These are phyloP conservation scores for Chitala chitala DNA, from an alignment of 2,113 vertebrate genomes.

Conservation along the genomic window DNA sequence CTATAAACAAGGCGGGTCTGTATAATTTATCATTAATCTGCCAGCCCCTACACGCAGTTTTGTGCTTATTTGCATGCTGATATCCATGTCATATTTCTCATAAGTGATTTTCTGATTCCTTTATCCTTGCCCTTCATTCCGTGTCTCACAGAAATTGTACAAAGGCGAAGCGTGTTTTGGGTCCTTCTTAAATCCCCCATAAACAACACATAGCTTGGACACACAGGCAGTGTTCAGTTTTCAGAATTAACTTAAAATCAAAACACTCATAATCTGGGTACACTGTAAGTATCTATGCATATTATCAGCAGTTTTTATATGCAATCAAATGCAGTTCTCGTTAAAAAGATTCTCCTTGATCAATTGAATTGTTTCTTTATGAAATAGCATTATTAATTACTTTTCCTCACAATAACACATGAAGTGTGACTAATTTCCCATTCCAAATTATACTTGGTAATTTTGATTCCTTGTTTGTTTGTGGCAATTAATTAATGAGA, in stretches of 20 bases:
- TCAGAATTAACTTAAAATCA: neutral
- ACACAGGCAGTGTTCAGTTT: too few relatives aligned
- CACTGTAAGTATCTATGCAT: neutral
- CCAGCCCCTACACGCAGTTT: conserved; percentile 57
- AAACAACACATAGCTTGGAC: neutral
- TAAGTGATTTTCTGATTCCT: conserved; percentile 69
- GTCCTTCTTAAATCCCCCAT: neutral
- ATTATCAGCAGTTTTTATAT: neutral
- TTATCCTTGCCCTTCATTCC: conserved; percentile 65
- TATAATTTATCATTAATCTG: conserved; percentile 76
- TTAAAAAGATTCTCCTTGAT: conserved; percentile 30
- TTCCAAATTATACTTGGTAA: conserved; percentile 98
- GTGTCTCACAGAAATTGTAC: conserved; percentile 50
- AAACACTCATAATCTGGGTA: too few relatives aligned
- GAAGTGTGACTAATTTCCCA: conserved; percentile 83
- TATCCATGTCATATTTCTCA: conserved; percentile 73
- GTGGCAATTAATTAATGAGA: conserved; percentile 98
- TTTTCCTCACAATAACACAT: conserved; percentile 74
- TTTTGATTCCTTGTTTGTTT: conserved; percentile 98
- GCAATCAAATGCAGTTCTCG: conserved; percentile 32
- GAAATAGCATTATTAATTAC: conserved; percentile 81
- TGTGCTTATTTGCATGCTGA: conserved; percentile 68
- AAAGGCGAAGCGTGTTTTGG: conserved; percentile 29
- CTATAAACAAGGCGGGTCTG: conserved; percentile 67
- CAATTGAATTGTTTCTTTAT: conserved; percentile 47